Percentiles rank a stretch among this genome's conserved stretches.
phyloP scores from a whole-genome alignment of 2,888 invertebrate genomes.

The Teinopalpus imperialis region DNA sequence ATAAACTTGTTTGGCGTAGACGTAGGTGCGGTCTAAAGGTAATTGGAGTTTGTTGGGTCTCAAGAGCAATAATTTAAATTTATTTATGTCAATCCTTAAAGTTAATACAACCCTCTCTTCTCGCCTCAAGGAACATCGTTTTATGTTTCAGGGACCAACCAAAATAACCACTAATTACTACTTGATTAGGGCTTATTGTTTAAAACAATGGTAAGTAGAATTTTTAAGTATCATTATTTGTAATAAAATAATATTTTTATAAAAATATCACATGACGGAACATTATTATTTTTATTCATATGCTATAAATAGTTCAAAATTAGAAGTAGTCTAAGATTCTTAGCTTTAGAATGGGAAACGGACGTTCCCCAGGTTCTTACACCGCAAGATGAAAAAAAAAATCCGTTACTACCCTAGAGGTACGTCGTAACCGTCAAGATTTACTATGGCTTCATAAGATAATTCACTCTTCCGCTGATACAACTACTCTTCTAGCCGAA shows the following conservation, averaged over 20 bases:
- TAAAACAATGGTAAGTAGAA: not conserved
- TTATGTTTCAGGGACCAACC: conserved; percentile 10
- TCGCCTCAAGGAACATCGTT: conserved; percentile 21
- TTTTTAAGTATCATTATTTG: not conserved
- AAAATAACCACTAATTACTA: conserved; percentile 24
- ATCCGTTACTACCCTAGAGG: too few relatives aligned
- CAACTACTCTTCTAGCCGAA: too few relatives aligned
- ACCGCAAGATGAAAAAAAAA: too few relatives aligned
- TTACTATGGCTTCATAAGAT: too few relatives aligned
- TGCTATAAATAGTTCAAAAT: too few relatives aligned
- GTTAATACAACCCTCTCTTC: conserved; percentile 22
- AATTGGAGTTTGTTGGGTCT: conserved; percentile 21
- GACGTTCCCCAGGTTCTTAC: too few relatives aligned
- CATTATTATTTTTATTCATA: too few relatives aligned
- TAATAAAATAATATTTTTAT: not conserved
- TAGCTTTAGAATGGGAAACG: too few relatives aligned
- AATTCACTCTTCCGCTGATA: too few relatives aligned
- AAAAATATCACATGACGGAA: too few relatives aligned
- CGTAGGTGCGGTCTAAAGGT: conserved; percentile 21
- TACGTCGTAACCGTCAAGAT: too few relatives aligned
- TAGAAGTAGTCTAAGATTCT: too few relatives aligned
- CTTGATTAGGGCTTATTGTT: conserved; percentile 17
- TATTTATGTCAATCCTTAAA: conserved; percentile 26
- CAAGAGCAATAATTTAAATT: conserved; percentile 25
- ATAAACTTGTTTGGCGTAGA: conserved; percentile 16